Percentiles rank a stretch among this genome's conserved stretches.
These are phyloP conservation scores for Muntiacus reevesi DNA, from an alignment of 2,113 vertebrate genomes.

Conservation along the genomic window DNA sequence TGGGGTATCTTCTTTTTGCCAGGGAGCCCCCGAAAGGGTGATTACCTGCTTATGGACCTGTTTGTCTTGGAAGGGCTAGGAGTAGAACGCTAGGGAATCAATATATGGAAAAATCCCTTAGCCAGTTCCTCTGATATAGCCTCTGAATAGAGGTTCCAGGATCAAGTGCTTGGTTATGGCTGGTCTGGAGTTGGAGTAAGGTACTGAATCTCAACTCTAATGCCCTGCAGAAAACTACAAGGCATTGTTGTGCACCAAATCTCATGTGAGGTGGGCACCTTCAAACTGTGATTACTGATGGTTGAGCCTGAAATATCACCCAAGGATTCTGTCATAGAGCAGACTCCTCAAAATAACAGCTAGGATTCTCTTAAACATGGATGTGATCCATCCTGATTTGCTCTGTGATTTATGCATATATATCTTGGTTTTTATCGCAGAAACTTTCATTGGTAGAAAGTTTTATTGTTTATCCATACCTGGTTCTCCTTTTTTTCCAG, in stretches of 20 bases:
- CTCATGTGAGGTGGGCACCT: not conserved
- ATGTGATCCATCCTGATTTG: not conserved
- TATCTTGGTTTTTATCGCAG: not conserved
- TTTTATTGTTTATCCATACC: not conserved
- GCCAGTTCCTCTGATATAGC: not conserved
- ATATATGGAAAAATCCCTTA: not conserved
- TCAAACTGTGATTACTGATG: not conserved
- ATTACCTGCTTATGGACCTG: not conserved
- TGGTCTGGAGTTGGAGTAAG: not conserved
- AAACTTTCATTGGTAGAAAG: not conserved
- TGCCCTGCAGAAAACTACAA: not conserved
- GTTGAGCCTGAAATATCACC: not conserved
- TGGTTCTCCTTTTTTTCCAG: not conserved
- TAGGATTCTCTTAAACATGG: not conserved
- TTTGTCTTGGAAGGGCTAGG: no score
- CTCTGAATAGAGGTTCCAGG: not conserved
- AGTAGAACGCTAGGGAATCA: not conserved
- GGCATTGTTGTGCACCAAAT: not conserved
- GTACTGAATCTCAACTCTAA: not conserved
- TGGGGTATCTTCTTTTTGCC: not conserved
- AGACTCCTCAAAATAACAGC: not conserved
- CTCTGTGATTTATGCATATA: not conserved
- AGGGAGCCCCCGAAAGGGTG: not conserved
- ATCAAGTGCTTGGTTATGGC: not conserved
- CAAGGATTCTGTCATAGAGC: not conserved